Evolutionary conservation across 2,797 vertebrate species (phyloP), one percentile per base, ranked within the genome.

Genomic region (Spatula versicolor): DNA sequence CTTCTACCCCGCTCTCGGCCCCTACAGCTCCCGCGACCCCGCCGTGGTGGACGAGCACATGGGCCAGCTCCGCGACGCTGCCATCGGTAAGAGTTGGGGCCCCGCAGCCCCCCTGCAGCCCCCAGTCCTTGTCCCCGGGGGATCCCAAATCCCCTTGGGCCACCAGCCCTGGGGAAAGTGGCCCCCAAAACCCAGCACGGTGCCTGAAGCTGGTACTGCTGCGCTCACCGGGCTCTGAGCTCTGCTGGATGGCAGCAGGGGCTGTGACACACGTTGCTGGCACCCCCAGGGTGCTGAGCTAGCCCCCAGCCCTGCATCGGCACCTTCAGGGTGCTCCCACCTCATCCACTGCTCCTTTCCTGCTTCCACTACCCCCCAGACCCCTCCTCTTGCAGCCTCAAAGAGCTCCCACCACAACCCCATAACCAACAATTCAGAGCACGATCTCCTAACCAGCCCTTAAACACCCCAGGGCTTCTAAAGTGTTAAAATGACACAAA

Each of bases 21-120:
- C 99, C 33, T 99, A 99, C 98, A 99, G 99, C 96, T 99, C 98
- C 22, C 98, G 98, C 92, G 98, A 98, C 93, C 98, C 98, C 35
- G 98, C 98, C 39, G 98, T 99, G 72, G 91, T 99, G 89, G 98
- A 99, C 96, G 98, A 98, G 35, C 99, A 99, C 97, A 99, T 99
- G 98, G 98, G 97, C 83, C 99, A 99, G 97, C 98, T 99, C 33
- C 98, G 97, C 93, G 97, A 98, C 17, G 98, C 98, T 3, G 98
- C 98, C 77, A 98, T 98, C 97, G 98, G 98, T 98, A 98, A 86
- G 96, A 64, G 72, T 39, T 37, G 33, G 5, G 7, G 52, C 28
- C 52, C 52, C 52, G 2, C 26, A 18, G 28, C 26, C 26, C 52
- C 52, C 26, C 59, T 35, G 35, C 25, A 37, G 59, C 26, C 28